phyloP scores from a whole-genome alignment of 2,113 vertebrate species.

The Cynocephalus volans region DNA sequence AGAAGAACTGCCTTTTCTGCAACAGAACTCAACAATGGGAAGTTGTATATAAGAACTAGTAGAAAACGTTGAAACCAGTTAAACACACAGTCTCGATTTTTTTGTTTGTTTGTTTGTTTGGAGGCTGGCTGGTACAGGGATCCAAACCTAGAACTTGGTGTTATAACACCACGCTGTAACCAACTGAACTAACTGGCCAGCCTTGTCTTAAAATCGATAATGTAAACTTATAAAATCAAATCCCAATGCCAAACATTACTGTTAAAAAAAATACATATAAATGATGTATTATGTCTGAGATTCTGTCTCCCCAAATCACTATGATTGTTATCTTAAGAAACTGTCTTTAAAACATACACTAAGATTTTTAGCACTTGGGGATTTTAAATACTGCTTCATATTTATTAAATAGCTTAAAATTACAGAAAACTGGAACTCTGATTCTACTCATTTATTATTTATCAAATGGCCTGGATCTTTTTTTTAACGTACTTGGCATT shows the following conservation, averaged over 20 bases:
- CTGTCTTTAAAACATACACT: not conserved
- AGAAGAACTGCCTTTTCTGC: not conserved
- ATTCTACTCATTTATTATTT: not conserved
- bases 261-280: not conserved
- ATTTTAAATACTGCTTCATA: conserved; percentile 15
- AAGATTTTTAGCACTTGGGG: not conserved
- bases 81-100: not conserved
- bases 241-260: not conserved
- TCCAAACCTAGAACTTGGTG: no score
- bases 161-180: no score
- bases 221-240: conserved; percentile 6
- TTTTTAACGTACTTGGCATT: not conserved
- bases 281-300: not conserved
- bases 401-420: conserved; percentile 23
- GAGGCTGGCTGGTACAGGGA: no score
- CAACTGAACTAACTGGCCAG: no score
- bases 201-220: not conserved
- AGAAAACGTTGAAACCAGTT: not conserved
- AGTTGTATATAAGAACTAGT: not conserved
- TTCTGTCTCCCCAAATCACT: not conserved
- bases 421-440: not conserved
- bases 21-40: not conserved
- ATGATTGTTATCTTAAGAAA: not conserved
- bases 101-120: no score
- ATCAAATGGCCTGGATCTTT: conserved; percentile 27